Base-by-base conservation (phyloP, 2,888 invertebrate species). In the Amblyteles armatorius region DNA sequence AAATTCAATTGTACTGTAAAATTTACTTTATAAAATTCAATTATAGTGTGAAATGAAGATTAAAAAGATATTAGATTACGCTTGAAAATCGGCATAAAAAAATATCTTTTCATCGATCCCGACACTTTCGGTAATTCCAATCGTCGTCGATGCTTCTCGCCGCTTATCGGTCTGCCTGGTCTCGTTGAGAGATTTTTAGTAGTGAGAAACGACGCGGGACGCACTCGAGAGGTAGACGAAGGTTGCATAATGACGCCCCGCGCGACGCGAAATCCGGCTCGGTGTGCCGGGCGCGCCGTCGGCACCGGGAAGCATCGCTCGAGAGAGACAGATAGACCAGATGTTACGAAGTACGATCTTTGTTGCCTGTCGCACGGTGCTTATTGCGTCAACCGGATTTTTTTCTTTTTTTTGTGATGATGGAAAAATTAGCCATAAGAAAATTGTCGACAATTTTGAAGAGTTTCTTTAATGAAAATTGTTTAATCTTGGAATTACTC, bases 221-320 rank as follows among this genome's bases (percentile, higher is more conserved):
- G 57, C 11, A 26, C 22, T 26, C 22, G 26, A 13, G 26, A 22
- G 57, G 26, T 57, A 26, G 77, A 82, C 71, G 79, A 77, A 83
- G 90, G 91, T 93, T 93, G 93, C 93, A 92, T 93, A 93, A 93
- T 92, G 91, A 91, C 91, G 91, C 91, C 91, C 48, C 52, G 78
- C 60, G 55, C 72, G 44, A 55, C 89, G 90, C 91, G 91, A 90
- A 85, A 85, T 82, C 82, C 82, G 79, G 84, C 80, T 73, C 73
- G 63, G 22, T 33, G 67, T 57, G 81, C 68, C 52, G 65, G 33
- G 36, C 74, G 63, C 79, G 72, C 33, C 84, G 84, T 50, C 73
- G 74, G 68, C 76, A 78, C 78, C 83, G 81, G 81, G 69, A 74
- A 74, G 73, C 60, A 9, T 72, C 72, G 11, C 44, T 7, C 6